phyloP scores from a whole-genome alignment of 1,140 invertebrate genomes.

The Drosophila ficusphila region DNA sequence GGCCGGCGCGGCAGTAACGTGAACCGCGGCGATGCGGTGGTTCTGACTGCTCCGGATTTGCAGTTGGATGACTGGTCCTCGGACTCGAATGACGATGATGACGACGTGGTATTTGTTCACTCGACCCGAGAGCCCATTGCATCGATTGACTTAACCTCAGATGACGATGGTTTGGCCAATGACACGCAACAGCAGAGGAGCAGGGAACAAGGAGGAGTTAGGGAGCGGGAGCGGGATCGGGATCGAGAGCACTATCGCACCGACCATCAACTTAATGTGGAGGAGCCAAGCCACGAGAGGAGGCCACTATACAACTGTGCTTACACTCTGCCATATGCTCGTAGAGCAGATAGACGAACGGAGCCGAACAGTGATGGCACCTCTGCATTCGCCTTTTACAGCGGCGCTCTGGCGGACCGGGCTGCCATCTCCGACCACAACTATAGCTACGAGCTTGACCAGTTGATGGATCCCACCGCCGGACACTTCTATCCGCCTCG shows the following conservation, averaged over 20 bases:
- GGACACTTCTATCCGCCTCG: conserved; percentile 36
- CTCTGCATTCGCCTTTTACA: conserved; percentile 66
- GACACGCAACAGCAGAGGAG: conserved; percentile 3
- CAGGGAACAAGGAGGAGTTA: background rate
- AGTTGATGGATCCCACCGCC: conserved; percentile 31
- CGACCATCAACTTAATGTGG: background rate
- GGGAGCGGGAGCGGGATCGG: background rate
- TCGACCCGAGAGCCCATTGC: conserved; percentile 79
- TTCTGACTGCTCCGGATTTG: conserved; percentile 90
- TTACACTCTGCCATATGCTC: conserved; percentile 30
- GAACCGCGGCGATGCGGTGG: conserved; percentile 70
- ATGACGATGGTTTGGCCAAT: conserved; percentile 62
- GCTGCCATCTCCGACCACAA: conserved; percentile 63
- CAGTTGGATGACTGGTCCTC: conserved; percentile 91
- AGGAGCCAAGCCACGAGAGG: conserved; percentile 10
- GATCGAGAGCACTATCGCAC: background rate
- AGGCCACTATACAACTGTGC: conserved; percentile 26
- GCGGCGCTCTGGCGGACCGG: conserved; percentile 60
- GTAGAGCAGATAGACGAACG: conserved; percentile 13
- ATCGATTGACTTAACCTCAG: conserved; percentile 78
- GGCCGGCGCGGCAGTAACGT: conserved; percentile 31
- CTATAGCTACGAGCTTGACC: conserved; percentile 60
- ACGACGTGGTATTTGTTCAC: conserved; percentile 85
- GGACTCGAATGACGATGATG: conserved; percentile 87
- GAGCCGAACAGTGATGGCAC: conserved; percentile 44